phyloP scores from a whole-genome alignment of 2,113 vertebrate genomes.

The Mandrillus leucophaeus region DNA sequence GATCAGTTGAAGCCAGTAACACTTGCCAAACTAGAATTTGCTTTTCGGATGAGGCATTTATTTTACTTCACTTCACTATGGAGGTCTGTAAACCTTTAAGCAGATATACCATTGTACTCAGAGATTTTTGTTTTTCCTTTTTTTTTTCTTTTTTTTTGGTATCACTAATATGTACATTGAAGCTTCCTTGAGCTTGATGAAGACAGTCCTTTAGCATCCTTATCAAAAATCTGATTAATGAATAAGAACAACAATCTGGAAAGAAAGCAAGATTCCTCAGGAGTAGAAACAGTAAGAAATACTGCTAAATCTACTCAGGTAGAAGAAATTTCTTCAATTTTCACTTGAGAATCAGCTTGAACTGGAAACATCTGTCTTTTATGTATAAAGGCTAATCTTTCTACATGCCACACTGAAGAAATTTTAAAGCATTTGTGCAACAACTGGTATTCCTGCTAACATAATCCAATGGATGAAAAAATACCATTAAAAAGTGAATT shows the following conservation, averaged over 20 bases:
- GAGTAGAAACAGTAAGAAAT: background rate
- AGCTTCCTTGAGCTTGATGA: background rate
- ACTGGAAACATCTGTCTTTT: slow-evolving; percentile 9
- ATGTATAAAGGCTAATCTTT: background rate
- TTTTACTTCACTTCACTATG: slow-evolving; percentile 65
- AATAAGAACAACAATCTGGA: slow-evolving; percentile 9
- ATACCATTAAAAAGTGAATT: background rate
- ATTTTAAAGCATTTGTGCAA: background rate
- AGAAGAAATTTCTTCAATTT: background rate
- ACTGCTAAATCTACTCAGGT: background rate
- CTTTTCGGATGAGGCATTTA: slow-evolving; percentile 67
- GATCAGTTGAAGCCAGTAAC: slow-evolving; percentile 39
- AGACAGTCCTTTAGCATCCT: background rate
- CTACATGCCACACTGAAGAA: background rate
- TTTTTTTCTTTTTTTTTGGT: background rate
- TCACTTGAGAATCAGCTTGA: slow-evolving; percentile 32
- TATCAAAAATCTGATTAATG: slow-evolving; percentile 62
- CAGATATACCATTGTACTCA: background rate
- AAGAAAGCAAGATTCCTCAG: slow-evolving; percentile 37
- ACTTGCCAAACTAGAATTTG: slow-evolving; percentile 76
- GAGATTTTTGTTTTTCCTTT: slow-evolving; percentile 44
- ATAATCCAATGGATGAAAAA: background rate
- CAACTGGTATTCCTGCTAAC: background rate
- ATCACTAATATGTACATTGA: background rate
- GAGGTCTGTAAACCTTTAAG: slow-evolving; percentile 61